Conservation (phyloP, 2,888 invertebrate species). For the Cataglyphis albicans region DNA sequence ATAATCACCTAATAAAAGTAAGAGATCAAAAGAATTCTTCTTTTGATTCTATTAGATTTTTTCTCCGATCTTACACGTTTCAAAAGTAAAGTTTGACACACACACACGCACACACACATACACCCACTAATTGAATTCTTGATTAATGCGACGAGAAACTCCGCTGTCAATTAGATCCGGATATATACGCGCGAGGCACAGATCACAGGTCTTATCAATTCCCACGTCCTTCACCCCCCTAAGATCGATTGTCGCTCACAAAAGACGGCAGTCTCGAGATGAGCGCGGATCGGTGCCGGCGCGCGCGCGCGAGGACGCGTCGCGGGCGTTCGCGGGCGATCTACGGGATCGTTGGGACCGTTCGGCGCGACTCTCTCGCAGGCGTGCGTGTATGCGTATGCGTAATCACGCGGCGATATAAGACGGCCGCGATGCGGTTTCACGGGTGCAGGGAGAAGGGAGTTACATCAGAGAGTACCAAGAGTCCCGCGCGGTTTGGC, state of each 20-base stretch:
- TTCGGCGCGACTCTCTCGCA: slow-evolving; percentile 68
- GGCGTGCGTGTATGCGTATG: slow-evolving; percentile 67
- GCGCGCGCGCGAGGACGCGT: slow-evolving; percentile 57
- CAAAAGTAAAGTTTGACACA: background rate
- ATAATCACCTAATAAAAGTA: slow-evolving; percentile 5
- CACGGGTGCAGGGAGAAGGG: slow-evolving; percentile 66
- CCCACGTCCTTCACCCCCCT: background rate
- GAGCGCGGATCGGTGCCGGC: slow-evolving; percentile 39
- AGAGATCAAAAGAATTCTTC: background rate
- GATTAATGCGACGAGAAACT: background rate
- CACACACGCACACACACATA: background rate
- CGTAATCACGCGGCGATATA: slow-evolving; percentile 76
- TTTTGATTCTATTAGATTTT: background rate
- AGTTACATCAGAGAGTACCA: slow-evolving; percentile 73
- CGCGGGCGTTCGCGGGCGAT: slow-evolving; percentile 69
- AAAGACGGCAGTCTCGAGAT: slow-evolving; percentile 46
- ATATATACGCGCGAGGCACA: background rate
- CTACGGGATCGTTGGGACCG: slow-evolving; percentile 69
- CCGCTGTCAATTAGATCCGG: background rate
- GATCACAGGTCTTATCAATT: slow-evolving; percentile 4
- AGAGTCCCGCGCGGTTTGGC: slow-evolving; percentile 51
- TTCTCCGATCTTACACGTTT: background rate
- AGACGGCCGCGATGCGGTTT: slow-evolving; percentile 72
- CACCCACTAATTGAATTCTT: background rate
- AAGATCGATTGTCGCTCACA: slow-evolving; percentile 13